A percentile compares a stretch with the other conserved stretches of the same genome.
These are phyloP conservation scores for Holacanthella duospinosa DNA, from an alignment of 2,888 invertebrate genomes.

Conservation along the genomic window DNA sequence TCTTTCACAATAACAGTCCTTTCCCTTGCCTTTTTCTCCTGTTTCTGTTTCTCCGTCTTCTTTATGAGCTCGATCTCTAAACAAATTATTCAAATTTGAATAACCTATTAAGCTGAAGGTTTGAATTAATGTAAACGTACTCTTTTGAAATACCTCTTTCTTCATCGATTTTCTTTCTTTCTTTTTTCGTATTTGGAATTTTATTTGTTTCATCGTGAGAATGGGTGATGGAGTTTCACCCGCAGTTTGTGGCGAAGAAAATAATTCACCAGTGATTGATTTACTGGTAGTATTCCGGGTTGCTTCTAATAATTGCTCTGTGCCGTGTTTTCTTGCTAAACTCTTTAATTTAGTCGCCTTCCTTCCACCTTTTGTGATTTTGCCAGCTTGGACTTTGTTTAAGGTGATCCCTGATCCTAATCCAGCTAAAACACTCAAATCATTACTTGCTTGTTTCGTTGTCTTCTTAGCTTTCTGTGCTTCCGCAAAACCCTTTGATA, in stretches of 20 bases:
- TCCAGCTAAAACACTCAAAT: too few species aligned
- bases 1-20: slow-evolving; percentile 28
- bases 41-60: background rate
- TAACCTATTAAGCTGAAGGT: background rate
- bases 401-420: too few species aligned
- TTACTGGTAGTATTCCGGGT: too few species aligned
- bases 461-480: background rate
- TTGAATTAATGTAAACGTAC: background rate
- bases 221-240: background rate
- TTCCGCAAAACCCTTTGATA: background rate
- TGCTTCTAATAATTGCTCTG: too few species aligned
- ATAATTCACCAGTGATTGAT: background rate
- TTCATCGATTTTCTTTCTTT: background rate
- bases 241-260: background rate
- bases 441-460: too few species aligned
- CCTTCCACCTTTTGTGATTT: background rate
- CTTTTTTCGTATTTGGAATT: background rate
- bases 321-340: too few species aligned
- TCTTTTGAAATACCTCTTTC: slow-evolving; percentile 1
- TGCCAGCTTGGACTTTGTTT: background rate
- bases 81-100: slow-evolving; percentile 1
- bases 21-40: slow-evolving; percentile 15
- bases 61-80: slow-evolving; percentile 19
- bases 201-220: background rate
- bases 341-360: too few species aligned